Conservation (phyloP, 2,797 vertebrate genomes). For the Todus mexicanus region DNA sequence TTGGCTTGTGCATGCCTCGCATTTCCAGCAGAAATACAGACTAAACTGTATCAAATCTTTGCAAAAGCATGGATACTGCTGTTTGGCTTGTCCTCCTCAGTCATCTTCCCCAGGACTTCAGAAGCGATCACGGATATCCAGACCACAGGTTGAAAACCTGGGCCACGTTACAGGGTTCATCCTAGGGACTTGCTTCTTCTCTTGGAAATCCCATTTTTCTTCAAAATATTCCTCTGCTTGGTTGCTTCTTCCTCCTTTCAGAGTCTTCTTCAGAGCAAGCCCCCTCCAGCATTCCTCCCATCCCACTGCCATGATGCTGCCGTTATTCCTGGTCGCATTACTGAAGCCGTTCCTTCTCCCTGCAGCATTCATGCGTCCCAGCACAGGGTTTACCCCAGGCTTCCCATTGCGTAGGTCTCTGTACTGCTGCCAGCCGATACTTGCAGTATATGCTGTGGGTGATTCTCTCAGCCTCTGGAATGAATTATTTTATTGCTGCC, state of each 20-base stretch:
- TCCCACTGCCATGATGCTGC: conserved; percentile 9
- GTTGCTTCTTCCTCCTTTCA: neutral
- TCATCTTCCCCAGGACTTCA: neutral
- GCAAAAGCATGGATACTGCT: neutral
- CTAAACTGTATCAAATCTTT: neutral
- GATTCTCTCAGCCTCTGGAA: conserved; percentile 57
- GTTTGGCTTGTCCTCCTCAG: neutral
- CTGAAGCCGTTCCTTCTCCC: neutral
- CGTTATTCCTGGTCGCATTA: conserved; percentile 7
- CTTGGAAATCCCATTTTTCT: neutral
- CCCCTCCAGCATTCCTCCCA: neutral
- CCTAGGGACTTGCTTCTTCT: neutral
- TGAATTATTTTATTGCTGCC: conserved; percentile 62
- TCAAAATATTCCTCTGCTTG: neutral
- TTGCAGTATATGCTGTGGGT: conserved; percentile 15
- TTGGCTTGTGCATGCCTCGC: neutral
- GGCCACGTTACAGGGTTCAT: rapidly evolving
- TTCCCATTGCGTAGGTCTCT: conserved; percentile 53
- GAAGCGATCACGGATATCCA: neutral
- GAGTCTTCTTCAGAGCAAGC: neutral
- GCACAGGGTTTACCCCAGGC: conserved; percentile 45
- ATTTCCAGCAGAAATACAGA: neutral
- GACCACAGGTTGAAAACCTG: neutral
- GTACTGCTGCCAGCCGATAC: conserved; percentile 36
- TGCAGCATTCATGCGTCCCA: neutral